Conservation (phyloP, 2,797 vertebrate species). For the Sebastes hubbsi region DNA sequence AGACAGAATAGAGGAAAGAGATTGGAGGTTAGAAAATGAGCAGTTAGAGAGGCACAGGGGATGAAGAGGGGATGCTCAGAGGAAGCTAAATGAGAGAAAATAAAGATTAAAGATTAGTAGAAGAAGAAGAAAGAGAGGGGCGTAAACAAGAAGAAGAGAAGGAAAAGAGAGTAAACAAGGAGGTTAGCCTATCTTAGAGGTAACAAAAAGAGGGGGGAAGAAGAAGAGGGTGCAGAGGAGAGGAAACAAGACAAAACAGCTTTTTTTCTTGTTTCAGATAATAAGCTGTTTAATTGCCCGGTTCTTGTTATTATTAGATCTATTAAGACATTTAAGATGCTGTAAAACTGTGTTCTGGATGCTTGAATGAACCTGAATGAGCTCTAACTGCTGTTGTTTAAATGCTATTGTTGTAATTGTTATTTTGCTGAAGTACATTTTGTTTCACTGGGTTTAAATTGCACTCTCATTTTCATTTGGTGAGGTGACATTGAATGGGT, state of each 20-base stretch:
- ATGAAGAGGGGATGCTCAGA: neutral
- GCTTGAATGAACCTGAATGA: neutral
- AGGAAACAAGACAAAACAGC: no score
- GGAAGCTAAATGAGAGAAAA: neutral
- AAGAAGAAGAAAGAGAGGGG: neutral
- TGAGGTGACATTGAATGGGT: neutral
- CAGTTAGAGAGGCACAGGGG: neutral
- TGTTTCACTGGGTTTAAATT: neutral
- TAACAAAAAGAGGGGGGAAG: no score
- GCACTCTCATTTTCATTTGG: neutral
- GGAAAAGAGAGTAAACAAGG: no score
- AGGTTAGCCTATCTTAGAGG: no score
- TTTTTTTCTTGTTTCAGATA: no score
- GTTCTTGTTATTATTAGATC: neutral
- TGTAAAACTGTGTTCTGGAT: neutral
- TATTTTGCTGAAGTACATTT: neutral
- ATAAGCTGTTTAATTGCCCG: no score
- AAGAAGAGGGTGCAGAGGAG: no score
- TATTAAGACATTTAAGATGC: neutral
- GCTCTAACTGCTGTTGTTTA: neutral
- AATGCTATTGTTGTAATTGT: neutral
- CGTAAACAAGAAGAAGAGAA: no score
- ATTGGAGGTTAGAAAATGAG: neutral
- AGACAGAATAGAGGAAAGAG: neutral
- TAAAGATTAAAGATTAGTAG: neutral